Evolutionary conservation across 2,797 vertebrate genomes (phyloP).

Genomic region (Schizopygopsis malacanthus): DNA sequence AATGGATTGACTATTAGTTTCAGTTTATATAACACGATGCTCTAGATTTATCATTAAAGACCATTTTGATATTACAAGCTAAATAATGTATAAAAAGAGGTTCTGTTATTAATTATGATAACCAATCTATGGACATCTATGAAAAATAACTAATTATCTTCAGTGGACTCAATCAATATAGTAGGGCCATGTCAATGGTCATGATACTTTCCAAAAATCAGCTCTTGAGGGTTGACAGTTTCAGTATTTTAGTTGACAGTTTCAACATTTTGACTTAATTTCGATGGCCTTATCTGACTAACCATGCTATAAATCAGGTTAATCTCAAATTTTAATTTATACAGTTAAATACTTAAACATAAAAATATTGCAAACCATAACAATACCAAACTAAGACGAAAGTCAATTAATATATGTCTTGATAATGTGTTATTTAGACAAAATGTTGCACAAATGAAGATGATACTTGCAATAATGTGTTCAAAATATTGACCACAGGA

Average conservation of each 20-base stretch:
- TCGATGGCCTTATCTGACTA: neutral
- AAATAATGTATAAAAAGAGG: neutral
- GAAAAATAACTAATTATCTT: neutral
- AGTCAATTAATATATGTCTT: neutral
- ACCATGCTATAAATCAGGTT: too few relatives aligned
- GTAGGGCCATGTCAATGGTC: neutral
- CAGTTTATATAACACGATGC: neutral
- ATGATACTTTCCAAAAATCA: neutral
- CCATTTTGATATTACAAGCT: neutral
- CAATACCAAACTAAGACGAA: too few relatives aligned
- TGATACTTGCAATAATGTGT: neutral
- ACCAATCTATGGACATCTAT: too few relatives aligned
- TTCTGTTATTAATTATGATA: neutral
- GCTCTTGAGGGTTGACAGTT: too few relatives aligned
- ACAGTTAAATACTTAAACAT: neutral
- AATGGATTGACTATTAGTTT: neutral
- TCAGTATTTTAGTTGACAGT: too few relatives aligned
- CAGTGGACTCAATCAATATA: neutral
- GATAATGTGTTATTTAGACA: neutral
- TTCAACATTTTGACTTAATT: neutral
- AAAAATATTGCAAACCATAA: neutral
- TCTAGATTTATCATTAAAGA: neutral
- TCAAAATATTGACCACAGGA: neutral
- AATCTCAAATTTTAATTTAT: too few relatives aligned
- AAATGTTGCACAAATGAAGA: neutral